Base-by-base conservation (phyloP, 1,140 invertebrate species). In the Arion vulgaris region DNA sequence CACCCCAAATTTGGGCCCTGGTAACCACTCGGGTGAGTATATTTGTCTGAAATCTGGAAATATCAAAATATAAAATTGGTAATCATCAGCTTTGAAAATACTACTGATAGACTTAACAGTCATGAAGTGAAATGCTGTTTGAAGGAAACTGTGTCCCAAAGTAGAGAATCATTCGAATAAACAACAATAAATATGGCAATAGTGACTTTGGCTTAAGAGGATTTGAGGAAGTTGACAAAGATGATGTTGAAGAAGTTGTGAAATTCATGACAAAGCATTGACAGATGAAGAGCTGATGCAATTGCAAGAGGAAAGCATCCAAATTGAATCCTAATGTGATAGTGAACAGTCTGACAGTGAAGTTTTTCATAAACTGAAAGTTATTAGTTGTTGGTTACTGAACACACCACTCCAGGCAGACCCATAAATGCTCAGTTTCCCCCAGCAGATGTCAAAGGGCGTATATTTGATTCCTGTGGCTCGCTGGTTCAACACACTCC, bases 221-320 rank as follows among this genome's bases (percentile, higher is more conserved):
- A 9, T 34, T 38, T 75, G 73, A 13, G 32, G 73, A 75, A 38
- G 73, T 38, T 75, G 73, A 75, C 34, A 9, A 75, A 38, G 73
- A 75, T 75, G 73, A 75, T 75, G 73, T 38, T 75, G 73, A 75
- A 38, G 73, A 75, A 17, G 73, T 11, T 75, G 5, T 38, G 32
- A n/a, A 5, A 38, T 28, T n/a, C 32, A 41, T 49, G 41, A 75
- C n/a, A 4, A 75, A 41, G 39, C 9, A 57, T 26, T 57, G 51
- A 57, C 51, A 57, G 51, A 57, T 57, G 51, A 57, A 57, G 51
- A 57, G 51, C 51, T 57, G 51, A 57, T 57, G 51, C 51, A 57
- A 23, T 57, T 57, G 26, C 26, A 57, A 11, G 26, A 57, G 15
- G 51, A 57, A 57, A 57, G 51, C 9, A 57, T 23, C 9, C 17